Conservation (phyloP, 2,113 vertebrate genomes). For the Oceanodroma tethys region DNA sequence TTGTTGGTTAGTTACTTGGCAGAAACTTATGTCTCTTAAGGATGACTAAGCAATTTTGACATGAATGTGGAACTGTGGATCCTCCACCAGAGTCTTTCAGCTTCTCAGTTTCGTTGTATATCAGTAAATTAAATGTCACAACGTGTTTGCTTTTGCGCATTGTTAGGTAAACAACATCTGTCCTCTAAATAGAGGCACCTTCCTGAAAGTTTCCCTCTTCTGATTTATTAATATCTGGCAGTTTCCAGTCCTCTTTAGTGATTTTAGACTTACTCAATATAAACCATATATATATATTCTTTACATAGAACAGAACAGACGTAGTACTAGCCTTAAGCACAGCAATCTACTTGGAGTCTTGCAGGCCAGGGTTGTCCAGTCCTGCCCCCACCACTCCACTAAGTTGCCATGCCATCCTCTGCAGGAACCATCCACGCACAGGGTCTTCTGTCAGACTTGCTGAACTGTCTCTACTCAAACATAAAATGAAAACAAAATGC, state of each 20-base stretch:
- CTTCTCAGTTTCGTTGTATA: neutral
- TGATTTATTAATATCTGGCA: neutral
- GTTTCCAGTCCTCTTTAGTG: neutral
- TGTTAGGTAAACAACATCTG: neutral
- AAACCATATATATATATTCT: neutral
- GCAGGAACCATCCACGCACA: neutral
- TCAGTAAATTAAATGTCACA: neutral
- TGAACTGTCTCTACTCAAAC: neutral
- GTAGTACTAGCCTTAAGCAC: neutral
- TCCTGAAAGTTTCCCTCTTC: neutral
- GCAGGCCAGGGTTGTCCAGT: neutral
- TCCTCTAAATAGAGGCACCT: neutral
- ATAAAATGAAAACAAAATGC: neutral
- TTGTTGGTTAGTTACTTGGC: neutral
- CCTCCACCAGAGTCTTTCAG: neutral
- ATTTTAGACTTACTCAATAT: neutral
- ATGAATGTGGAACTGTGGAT: neutral
- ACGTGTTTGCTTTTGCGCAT: neutral
- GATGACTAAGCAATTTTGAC: neutral
- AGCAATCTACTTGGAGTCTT: neutral
- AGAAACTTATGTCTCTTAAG: neutral
- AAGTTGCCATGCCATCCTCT: neutral
- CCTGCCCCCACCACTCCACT: neutral
- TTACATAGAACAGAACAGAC: neutral
- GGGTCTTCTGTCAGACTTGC: neutral